These are phyloP conservation scores for Dasypogon diadema DNA, from an alignment of 2,888 invertebrate genomes.

Conservation along the genomic window DNA sequence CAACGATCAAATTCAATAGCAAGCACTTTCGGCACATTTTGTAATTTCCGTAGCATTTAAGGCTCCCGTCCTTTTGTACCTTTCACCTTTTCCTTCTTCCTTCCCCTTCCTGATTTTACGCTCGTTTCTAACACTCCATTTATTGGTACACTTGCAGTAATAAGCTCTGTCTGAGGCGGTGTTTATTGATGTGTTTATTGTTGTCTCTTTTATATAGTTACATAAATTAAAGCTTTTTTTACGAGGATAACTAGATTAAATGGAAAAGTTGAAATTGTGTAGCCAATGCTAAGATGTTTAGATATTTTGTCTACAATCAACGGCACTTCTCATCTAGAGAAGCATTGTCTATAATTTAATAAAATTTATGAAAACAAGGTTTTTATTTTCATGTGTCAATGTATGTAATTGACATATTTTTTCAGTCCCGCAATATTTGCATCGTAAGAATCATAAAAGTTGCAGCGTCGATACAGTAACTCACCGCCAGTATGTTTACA, in stretches of 20 bases:
- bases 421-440: not conserved
- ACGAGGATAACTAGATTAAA: slow-evolving; percentile 29
- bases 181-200: slow-evolving; percentile 43
- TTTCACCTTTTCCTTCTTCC: slow-evolving; percentile 5
- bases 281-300: slow-evolving; percentile 29
- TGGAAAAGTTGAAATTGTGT: slow-evolving; percentile 41
- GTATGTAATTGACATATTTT: not conserved
- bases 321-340: slow-evolving; percentile 22
- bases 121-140: slow-evolving; percentile 25
- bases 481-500: too few relatives aligned
- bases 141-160: slow-evolving; percentile 3
- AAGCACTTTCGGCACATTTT: not conserved
- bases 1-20: slow-evolving; percentile 23
- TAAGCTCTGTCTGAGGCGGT: slow-evolving; percentile 26
- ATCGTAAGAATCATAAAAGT: too few relatives aligned
- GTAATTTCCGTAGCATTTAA: slow-evolving; percentile 12
- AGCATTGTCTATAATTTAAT: slow-evolving; percentile 31
- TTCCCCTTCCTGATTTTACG: slow-evolving; percentile 3
- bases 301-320: slow-evolving; percentile 25
- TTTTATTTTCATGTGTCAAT: not conserved
- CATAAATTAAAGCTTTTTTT: slow-evolving; percentile 18
- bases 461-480: too few relatives aligned
- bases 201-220: slow-evolving; percentile 39
- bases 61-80: not conserved
- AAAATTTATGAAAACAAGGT: slow-evolving; percentile 19